A percentile compares a stretch with the other conserved stretches of the same genome.
Evolutionary conservation across 2,888 invertebrate species (phyloP).

Genomic region (Eutolmus rufibarbis): DNA sequence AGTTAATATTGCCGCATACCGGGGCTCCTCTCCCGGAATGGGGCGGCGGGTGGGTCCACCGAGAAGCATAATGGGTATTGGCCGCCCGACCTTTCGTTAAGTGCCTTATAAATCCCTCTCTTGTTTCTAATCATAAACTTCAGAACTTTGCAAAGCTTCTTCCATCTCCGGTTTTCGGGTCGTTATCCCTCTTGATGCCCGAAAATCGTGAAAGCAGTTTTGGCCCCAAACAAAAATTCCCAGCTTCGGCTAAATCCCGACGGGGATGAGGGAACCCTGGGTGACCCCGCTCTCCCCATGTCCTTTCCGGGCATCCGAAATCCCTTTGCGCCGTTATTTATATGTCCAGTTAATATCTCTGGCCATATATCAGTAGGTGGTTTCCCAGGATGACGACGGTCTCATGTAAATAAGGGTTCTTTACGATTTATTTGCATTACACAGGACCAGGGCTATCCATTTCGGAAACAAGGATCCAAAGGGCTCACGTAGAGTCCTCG

Average conservation of each 20-base stretch:
- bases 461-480: slow-evolving; percentile 44
- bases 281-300: slow-evolving; percentile 35
- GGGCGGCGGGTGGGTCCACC: not conserved
- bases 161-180: slow-evolving; percentile 11
- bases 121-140: slow-evolving; percentile 47
- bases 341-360: slow-evolving; percentile 49
- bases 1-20: slow-evolving; percentile 11
- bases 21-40: not conserved
- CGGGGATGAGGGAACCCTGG: slow-evolving; percentile 39
- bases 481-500: slow-evolving; percentile 24
- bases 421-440: slow-evolving; percentile 48
- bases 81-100: slow-evolving; percentile 29
- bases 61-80: slow-evolving; percentile 2
- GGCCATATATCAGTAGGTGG: slow-evolving; percentile 49
- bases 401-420: slow-evolving; percentile 47
- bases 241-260: slow-evolving; percentile 40
- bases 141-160: slow-evolving; percentile 34
- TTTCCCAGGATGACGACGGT: slow-evolving; percentile 48
- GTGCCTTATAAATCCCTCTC: slow-evolving; percentile 43
- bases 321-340: slow-evolving; percentile 47
- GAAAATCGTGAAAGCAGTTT: slow-evolving; percentile 36
- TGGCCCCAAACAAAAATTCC: slow-evolving; percentile 42
- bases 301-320: slow-evolving; percentile 19
- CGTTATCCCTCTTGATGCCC: slow-evolving; percentile 33
- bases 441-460: slow-evolving; percentile 46